Evolutionary conservation across 2,888 invertebrate genomes (phyloP), one percentile per base, ranked within the genome.

Genomic region (Sphinx pinastri): DNA sequence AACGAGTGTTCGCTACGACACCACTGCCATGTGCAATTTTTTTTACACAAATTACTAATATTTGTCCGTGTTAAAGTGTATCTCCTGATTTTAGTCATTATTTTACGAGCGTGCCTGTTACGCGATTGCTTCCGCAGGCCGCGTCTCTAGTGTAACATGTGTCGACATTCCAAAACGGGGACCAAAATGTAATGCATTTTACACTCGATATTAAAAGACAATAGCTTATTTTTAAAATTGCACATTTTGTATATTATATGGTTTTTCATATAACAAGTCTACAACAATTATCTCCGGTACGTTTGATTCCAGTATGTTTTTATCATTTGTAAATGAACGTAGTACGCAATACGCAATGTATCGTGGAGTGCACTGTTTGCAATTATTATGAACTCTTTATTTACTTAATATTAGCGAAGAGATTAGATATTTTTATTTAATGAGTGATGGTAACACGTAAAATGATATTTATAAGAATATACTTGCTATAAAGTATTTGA

Each of bases 21-120:
- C 89, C 92, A 93, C 93, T 92, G 93, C 93, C 93, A 92, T 88
- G 93, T 92, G 92, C 93, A 93, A 93, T 91, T 90, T 87, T 86
- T 83, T 87, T 84, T 80, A 88, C 88, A 89, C 89, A 87, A 83
- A 84, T 84, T 85, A 87, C 83, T 87, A 87, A 85, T 89, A 84
- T 86, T 85, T 81, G 79, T 82, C 84, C 83, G 81, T 85, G 78
- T 83, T 83, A 82, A 83, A 84, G 84, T 86, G 86, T 89, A 89
- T 82, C 86, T 88, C 87, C 84, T 86, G 84, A 83, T 81, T 84
- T 85, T 89, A 91, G 90, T 90, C 89, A 89, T 90, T 89, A 85
- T 85, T 85, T 86, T 87, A 88, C 78, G 85, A 86, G 87, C 82
- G 88, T 84, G 88, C 84, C 84, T 89, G 86, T 85, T 81, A 77